phyloP scores from a whole-genome alignment of 2,888 invertebrate species.

The Ormyrus rosae region DNA sequence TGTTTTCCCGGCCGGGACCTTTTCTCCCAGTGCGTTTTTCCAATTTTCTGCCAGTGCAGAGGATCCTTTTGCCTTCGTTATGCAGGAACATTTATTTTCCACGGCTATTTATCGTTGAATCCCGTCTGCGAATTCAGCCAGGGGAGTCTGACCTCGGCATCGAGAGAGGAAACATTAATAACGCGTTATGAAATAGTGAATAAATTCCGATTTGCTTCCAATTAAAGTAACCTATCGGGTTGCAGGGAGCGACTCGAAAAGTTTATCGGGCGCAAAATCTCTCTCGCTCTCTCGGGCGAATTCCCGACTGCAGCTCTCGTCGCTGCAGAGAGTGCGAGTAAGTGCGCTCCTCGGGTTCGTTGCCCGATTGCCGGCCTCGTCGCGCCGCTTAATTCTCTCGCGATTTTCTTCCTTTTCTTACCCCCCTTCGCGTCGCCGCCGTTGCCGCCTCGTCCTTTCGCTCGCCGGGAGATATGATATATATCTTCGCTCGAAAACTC shows the following conservation, averaged over 20 bases:
- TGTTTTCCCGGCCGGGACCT: neutral
- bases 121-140: no score
- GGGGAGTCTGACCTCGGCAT: no score
- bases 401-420: neutral
- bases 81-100: no score
- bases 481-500: no score
- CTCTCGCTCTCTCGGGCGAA: no score
- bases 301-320: no score
- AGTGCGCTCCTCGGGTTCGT: slow-evolving; percentile 34
- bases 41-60: neutral
- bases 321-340: neutral
- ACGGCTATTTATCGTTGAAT: no score
- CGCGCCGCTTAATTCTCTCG: slow-evolving; percentile 26
- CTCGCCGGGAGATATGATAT: slow-evolving; percentile 5
- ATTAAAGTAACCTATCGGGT: no score
- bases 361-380: slow-evolving; percentile 46
- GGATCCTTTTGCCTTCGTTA: no score
- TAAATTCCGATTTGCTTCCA: no score
- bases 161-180: no score
- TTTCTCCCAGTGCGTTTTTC: neutral
- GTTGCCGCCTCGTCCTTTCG: slow-evolving; percentile 13
- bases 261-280: slow-evolving; percentile 28
- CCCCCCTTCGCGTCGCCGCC: slow-evolving; percentile 1
- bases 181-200: no score
- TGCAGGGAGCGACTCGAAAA: neutral